Base-by-base conservation (phyloP, 2,797 vertebrate genomes). In the Nannoperca australis region DNA sequence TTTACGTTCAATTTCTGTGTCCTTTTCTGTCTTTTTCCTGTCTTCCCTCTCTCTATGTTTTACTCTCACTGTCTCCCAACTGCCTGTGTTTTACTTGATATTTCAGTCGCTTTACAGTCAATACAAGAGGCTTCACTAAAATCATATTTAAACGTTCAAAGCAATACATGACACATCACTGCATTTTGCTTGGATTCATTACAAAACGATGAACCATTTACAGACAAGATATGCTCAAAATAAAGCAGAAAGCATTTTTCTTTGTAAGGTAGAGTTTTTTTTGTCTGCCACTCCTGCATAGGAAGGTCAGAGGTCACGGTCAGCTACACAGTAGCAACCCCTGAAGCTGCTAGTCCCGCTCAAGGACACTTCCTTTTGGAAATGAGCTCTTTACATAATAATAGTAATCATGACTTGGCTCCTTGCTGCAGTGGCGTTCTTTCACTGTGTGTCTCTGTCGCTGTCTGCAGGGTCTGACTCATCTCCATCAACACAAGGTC, bases 401-500 rank as follows among this genome's bases (percentile, higher is more conserved):
- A 42, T 20, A n/a, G 12, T 36, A 34, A 54, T 66, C 14, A 4
- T 47, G 42, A 82, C 70, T 73, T 34, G 60, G 68, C 51, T 85
- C 42, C 36, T 74, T 51, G 67, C 63, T 18, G 55, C 60, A 10
- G 40, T 38, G 36, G n/a, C 42, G 30, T 56, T 82, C 61, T 69
- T 63, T 80, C 60, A 81, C 42, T n/a, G n/a, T 55, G 22, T 73
- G 61, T 84, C 56, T 86, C 73, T 68, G 78, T 86, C 63, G 15
- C 69, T 32, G 59, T 86, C 78, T 86, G 74, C 90, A 99, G 98
- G 98, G 98, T 84, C 96, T 99, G 93, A 96, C 95, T 94, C 98
- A 99, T 93, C 97, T 99, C 87, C 98, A 99, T 92, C 96, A 97
- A 84, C 97, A 99, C 93, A 99, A 99, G 96, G 98, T 99, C 94